These are phyloP conservation scores for Girardinus metallicus DNA, from an alignment of 2,797 vertebrate genomes.

Conservation along the genomic window DNA sequence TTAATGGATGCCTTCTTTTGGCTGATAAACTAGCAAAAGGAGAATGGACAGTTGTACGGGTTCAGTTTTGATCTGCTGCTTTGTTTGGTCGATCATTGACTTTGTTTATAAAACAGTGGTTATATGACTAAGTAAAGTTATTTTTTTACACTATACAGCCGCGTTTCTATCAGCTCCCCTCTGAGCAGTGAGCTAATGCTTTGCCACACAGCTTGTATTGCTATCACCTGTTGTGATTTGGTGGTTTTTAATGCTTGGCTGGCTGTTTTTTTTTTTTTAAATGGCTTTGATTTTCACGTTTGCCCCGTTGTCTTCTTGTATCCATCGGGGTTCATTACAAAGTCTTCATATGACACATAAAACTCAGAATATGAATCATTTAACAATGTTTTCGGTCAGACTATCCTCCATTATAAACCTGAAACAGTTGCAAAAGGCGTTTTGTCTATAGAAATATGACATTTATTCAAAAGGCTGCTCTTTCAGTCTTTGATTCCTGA, in stretches of 20 bases:
- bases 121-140: not conserved
- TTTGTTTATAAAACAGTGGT: not conserved
- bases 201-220: not conserved
- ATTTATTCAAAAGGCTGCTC: too few relatives aligned
- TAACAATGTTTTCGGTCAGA: not conserved
- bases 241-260: not conserved
- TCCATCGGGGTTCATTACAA: not conserved
- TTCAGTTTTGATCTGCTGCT: not conserved
- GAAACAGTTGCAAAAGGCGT: not conserved
- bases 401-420: not conserved
- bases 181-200: too few relatives aligned
- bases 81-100: not conserved
- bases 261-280: not conserved
- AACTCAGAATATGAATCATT: not conserved
- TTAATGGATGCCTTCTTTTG: not conserved
- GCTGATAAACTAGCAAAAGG: not conserved
- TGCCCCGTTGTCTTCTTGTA: not conserved
- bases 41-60: too few relatives aligned
- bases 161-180: too few relatives aligned
- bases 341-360: not conserved
- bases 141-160: not conserved
- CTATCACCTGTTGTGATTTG: not conserved
- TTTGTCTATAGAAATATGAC: too few relatives aligned
- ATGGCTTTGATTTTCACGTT: not conserved
- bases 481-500: too few relatives aligned